These are phyloP conservation scores for human (Homo sapiens) DNA, from an alignment of 2,113 vertebrate species.

Conservation along the genomic window DNA sequence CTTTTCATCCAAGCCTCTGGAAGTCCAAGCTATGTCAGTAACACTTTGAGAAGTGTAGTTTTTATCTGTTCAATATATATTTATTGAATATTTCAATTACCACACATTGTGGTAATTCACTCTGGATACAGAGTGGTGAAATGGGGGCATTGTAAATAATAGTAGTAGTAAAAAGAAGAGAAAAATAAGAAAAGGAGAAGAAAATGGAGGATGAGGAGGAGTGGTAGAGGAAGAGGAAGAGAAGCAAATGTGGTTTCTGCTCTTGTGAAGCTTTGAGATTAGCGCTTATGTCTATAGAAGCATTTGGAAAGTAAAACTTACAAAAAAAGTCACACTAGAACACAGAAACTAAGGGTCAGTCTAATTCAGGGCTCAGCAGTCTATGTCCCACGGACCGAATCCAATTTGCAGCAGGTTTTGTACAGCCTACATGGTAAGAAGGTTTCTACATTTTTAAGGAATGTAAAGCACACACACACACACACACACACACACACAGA, in stretches of 20 bases:
- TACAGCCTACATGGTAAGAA: background rate
- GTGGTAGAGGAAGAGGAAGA: background rate
- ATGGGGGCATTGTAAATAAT: background rate
- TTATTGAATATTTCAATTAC: background rate
- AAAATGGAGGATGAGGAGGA: background rate
- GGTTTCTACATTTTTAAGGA: background rate
- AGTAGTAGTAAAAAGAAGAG: background rate
- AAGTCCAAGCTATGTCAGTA: background rate
- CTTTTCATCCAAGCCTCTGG: background rate
- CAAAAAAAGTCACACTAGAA: background rate
- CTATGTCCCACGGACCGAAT: background rate
- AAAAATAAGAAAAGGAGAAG: background rate
- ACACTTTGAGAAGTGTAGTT: background rate
- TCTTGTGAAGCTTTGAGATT: background rate
- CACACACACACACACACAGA: background rate
- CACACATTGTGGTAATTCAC: background rate
- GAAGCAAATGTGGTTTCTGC: background rate
- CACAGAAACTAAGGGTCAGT: background rate
- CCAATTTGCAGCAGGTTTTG: background rate
- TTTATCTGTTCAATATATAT: background rate
- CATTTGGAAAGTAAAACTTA: background rate
- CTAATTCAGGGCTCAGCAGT: background rate
- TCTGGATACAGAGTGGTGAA: background rate
- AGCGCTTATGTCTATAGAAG: background rate
- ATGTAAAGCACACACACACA: fast-evolving